Percentiles rank a stretch among this genome's conserved stretches.
Evolutionary conservation across 2,888 invertebrate genomes (phyloP).

Genomic region (Aleiodes leptofemur): DNA sequence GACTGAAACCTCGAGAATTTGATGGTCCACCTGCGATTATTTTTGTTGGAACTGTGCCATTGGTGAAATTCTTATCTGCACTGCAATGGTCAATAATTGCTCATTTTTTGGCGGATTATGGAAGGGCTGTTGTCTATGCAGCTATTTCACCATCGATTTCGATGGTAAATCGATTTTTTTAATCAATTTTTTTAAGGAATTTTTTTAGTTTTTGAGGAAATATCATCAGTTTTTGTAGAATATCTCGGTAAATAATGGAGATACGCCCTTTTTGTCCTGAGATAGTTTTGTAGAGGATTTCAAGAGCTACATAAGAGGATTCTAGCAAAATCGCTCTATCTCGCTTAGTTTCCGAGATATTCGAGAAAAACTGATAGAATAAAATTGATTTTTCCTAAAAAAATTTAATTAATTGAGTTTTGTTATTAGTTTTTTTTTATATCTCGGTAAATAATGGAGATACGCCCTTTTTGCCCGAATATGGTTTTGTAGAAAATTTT

Average conservation of each 20-base stretch:
- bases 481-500: neutral
- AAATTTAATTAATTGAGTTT: too few relatives aligned
- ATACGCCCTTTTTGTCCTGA: too few relatives aligned
- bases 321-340: neutral
- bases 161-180: conserved; percentile 75
- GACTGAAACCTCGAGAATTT: conserved; percentile 76
- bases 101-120: conserved; percentile 78
- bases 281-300: neutral
- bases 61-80: conserved; percentile 79
- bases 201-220: too few relatives aligned
- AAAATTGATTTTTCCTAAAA: too few relatives aligned
- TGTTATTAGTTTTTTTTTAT: too few relatives aligned
- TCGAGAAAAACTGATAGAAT: too few relatives aligned
- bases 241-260: too few relatives aligned
- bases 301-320: neutral
- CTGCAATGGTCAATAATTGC: conserved; percentile 80
- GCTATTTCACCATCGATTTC: conserved; percentile 80
- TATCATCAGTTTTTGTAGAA: too few relatives aligned
- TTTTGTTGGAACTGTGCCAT: conserved; percentile 80
- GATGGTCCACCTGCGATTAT: conserved; percentile 77
- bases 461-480: too few relatives aligned
- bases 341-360: too few relatives aligned
- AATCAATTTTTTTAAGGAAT: too few relatives aligned
- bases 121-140: conserved; percentile 81
- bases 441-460: too few relatives aligned